Percentiles rank a stretch among this genome's conserved stretches.
Evolutionary conservation across 2,888 invertebrate genomes (phyloP).

Genomic region (Drosophila colorata): DNA sequence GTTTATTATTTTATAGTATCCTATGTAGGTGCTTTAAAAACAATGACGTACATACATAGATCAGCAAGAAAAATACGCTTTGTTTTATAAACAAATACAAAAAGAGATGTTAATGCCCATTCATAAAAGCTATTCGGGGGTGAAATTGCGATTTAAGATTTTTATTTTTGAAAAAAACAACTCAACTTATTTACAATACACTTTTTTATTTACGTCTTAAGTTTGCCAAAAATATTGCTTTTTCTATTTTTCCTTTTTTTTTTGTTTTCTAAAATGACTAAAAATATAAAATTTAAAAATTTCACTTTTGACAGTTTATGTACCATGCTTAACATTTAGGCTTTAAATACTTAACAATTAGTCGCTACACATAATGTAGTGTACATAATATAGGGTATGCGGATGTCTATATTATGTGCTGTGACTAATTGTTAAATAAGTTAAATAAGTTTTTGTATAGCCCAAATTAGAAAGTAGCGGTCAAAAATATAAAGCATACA

Average conservation of each 20-base stretch:
- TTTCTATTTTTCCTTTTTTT: background rate
- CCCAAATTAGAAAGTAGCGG: background rate
- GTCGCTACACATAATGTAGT: constrained; percentile 1
- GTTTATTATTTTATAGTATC: constrained; percentile 63
- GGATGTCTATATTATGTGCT: background rate
- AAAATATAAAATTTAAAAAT: constrained; percentile 12
- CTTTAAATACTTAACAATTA: constrained; percentile 27
- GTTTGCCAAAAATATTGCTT: constrained; percentile 10
- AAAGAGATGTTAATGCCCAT: constrained; percentile 50
- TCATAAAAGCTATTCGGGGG: constrained; percentile 61
- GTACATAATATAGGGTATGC: background rate
- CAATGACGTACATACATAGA: constrained; percentile 62
- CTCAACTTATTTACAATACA: constrained; percentile 33
- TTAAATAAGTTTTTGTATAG: background rate
- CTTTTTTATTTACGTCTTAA: constrained; percentile 27
- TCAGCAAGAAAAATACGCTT: constrained; percentile 42
- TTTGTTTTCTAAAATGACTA: constrained; percentile 4
- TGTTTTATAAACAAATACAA: constrained; percentile 12
- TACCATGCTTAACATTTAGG: constrained; percentile 14
- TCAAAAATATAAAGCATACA: background rate
- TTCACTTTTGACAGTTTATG: constrained; percentile 43
- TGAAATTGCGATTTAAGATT: constrained; percentile 25
- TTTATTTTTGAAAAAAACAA: constrained; percentile 28
- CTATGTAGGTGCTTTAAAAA: constrained; percentile 50
- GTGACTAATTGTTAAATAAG: constrained; percentile 34